phyloP scores from a whole-genome alignment of 2,888 invertebrate genomes.

The Pyrochroa serraticornis region DNA sequence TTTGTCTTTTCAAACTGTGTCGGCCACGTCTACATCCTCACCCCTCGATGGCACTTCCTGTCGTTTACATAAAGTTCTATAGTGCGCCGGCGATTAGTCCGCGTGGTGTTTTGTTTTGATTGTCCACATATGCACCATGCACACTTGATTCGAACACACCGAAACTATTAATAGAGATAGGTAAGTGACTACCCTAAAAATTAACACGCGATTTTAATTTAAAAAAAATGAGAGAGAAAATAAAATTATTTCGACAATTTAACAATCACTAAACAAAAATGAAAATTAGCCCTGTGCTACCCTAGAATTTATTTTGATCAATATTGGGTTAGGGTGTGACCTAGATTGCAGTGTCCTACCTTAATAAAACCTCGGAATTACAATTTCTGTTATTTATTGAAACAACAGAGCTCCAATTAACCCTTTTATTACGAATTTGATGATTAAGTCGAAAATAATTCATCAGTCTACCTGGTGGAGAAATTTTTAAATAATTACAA shows the following conservation, averaged over 20 bases:
- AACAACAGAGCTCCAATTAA: not conserved
- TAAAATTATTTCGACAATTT: too few relatives aligned
- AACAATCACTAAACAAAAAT: too few relatives aligned
- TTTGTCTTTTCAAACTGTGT: constrained; percentile 27
- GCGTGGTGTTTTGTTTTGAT: constrained; percentile 15
- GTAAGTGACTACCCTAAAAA: constrained; percentile 1
- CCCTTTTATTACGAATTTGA: too few relatives aligned
- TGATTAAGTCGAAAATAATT: too few relatives aligned
- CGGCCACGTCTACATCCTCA: constrained; percentile 9
- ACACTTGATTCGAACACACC: constrained; percentile 2
- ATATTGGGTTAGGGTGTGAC: constrained; percentile 36
- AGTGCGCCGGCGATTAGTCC: not conserved
- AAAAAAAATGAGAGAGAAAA: too few relatives aligned
- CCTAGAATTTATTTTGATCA: constrained; percentile 23
- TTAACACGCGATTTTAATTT: not conserved
- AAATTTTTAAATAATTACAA: too few relatives aligned
- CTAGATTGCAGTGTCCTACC: constrained; percentile 19
- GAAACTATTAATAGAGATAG: constrained; percentile 1
- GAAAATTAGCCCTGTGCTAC: too few relatives aligned
- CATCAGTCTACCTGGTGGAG: too few relatives aligned
- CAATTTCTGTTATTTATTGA: not conserved
- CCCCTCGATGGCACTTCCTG: constrained; percentile 28
- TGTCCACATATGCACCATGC: constrained; percentile 10
- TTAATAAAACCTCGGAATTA: not conserved
- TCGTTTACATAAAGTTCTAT: constrained; percentile 3